Conservation (phyloP, 2,113 vertebrate species). For the Thryonomys swinderianus region DNA sequence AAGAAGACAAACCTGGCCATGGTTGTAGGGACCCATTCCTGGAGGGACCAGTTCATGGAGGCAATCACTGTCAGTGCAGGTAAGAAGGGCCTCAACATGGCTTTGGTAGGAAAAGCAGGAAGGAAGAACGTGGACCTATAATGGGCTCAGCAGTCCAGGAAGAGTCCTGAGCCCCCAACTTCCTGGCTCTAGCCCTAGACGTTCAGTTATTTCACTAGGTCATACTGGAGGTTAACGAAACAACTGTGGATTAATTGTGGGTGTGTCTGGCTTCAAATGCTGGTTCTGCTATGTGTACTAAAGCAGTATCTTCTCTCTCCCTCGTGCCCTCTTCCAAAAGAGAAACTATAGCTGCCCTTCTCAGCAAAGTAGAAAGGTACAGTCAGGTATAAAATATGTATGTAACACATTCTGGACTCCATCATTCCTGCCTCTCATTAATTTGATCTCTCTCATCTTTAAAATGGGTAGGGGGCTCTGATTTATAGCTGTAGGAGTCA, state of each 20-base stretch:
- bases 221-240: neutral
- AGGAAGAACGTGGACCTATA: neutral
- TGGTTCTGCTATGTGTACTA: neutral
- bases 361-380: neutral
- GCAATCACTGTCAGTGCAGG: slow-evolving; percentile 99
- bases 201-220: neutral
- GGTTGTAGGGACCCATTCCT: slow-evolving; percentile 98
- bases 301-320: neutral
- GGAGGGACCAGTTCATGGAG: slow-evolving; percentile 99
- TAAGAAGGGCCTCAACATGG: slow-evolving; percentile 77
- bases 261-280: neutral
- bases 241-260: too few species aligned
- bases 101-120: neutral
- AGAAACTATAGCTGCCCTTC: neutral
- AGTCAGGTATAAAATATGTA: neutral
- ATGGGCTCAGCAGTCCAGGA: neutral
- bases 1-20: slow-evolving; percentile 98
- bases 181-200: neutral
- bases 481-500: neutral
- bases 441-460: slow-evolving; percentile 12
- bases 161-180: neutral
- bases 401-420: neutral
- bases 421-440: neutral
- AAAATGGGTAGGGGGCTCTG: neutral
- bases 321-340: neutral